Conservation (phyloP, 2,888 invertebrate species). For the Cerastoderma edule region DNA sequence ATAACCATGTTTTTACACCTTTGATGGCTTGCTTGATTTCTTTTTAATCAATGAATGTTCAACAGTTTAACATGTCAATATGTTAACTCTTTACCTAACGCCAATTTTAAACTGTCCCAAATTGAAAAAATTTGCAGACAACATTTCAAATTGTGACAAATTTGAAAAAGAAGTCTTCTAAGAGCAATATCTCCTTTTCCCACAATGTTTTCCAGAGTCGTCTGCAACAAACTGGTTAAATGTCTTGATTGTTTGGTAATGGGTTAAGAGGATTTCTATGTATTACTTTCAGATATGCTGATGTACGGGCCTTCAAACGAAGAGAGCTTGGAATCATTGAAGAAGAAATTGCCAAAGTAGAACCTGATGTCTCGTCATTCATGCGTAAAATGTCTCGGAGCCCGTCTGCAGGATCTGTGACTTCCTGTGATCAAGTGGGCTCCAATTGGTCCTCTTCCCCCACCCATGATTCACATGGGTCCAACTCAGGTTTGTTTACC, state of each 20-base stretch:
- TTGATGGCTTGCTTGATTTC: too few relatives aligned
- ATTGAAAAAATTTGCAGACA: too few relatives aligned
- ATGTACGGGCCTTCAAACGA: conserved; percentile 66
- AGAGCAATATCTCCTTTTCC: not conserved
- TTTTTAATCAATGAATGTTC: too few relatives aligned
- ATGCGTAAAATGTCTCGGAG: conserved; percentile 56
- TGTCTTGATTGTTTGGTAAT: not conserved
- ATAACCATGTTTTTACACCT: too few relatives aligned
- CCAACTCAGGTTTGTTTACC: conserved; percentile 14
- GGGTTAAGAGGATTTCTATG: not conserved
- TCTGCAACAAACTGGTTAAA: not conserved
- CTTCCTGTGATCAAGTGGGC: conserved; percentile 56
- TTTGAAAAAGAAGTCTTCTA: not conserved
- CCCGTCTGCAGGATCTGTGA: conserved; percentile 65
- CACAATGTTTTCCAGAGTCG: not conserved
- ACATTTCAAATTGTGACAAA: too few relatives aligned
- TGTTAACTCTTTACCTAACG: too few relatives aligned
- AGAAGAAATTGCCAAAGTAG: conserved; percentile 29
- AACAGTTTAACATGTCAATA: too few relatives aligned
- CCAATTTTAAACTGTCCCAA: too few relatives aligned
- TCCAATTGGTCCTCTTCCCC: conserved; percentile 28
- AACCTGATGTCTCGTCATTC: conserved; percentile 11
- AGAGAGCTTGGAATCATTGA: conserved; percentile 68
- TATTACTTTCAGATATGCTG: conserved; percentile 61
- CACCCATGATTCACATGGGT: conserved; percentile 12